Conservation (phyloP, 2,888 invertebrate species). For the Sepioteuthis lessoniana region DNA sequence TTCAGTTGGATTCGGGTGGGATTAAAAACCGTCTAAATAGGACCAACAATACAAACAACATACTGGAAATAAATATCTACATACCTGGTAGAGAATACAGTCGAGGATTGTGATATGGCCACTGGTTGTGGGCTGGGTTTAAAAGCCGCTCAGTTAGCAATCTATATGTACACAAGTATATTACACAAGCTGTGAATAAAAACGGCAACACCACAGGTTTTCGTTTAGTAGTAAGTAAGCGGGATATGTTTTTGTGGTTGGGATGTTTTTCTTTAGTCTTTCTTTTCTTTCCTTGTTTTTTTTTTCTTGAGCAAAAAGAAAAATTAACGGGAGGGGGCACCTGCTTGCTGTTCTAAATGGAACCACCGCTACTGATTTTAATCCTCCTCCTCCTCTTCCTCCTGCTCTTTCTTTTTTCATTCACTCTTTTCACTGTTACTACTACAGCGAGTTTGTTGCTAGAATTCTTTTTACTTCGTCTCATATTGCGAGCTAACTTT, state of each 20-base stretch:
- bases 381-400: background rate
- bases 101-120: constrained; percentile 5
- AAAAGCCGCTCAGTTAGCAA: background rate
- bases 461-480: background rate
- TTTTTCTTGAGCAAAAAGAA: background rate
- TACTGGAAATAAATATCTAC: background rate
- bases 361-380: background rate
- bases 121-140: background rate
- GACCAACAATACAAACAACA: no score
- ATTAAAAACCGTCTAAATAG: no score
- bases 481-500: background rate
- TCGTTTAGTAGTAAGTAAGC: constrained; percentile 2
- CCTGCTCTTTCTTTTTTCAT: background rate
- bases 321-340: background rate
- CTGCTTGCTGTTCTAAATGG: background rate
- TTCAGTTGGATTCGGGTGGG: no score
- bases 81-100: background rate
- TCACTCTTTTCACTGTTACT: background rate
- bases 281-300: background rate
- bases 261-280: background rate
- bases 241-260: background rate
- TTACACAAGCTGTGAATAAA: background rate
- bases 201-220: background rate
- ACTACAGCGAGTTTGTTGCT: background rate
- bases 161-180: background rate